phyloP scores from a whole-genome alignment of 2,797 vertebrate species.

The Acipenser oxyrinchus region DNA sequence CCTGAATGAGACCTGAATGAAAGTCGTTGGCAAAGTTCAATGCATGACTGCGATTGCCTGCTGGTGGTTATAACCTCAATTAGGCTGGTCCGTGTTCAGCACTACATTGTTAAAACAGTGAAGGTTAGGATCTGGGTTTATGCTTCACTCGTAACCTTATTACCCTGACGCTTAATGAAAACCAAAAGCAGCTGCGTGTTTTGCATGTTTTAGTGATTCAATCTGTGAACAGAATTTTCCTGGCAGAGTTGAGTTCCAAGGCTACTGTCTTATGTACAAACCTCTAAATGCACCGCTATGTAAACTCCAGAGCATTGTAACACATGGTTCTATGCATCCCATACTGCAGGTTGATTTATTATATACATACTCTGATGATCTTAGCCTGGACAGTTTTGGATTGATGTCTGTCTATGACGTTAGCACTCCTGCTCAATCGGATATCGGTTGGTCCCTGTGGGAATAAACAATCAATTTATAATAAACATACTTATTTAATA shows the following conservation, averaged over 20 bases:
- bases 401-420: slow-evolving; percentile 41
- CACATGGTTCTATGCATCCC: not conserved
- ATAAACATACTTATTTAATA: not conserved
- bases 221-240: no score
- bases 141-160: no score
- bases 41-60: not conserved
- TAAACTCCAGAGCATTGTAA: not conserved
- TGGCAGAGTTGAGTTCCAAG: no score
- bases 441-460: slow-evolving; percentile 54
- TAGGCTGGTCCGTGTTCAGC: no score
- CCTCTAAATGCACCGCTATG: not conserved
- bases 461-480: slow-evolving; percentile 14
- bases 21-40: not conserved
- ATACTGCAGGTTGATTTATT: no score
- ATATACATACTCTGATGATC: slow-evolving; percentile 73
- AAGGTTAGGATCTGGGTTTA: no score
- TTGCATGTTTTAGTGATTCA: no score
- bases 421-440: slow-evolving; percentile 26
- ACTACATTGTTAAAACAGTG: no score
- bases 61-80: not conserved
- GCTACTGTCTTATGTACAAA: no score
- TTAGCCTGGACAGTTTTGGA: slow-evolving; percentile 51
- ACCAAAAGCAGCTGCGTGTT: no score
- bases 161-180: no score
- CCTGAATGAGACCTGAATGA: slow-evolving; percentile 72